Base-by-base conservation (phyloP, 2,113 vertebrate genomes). In the Petrocephalus microphthalmus region DNA sequence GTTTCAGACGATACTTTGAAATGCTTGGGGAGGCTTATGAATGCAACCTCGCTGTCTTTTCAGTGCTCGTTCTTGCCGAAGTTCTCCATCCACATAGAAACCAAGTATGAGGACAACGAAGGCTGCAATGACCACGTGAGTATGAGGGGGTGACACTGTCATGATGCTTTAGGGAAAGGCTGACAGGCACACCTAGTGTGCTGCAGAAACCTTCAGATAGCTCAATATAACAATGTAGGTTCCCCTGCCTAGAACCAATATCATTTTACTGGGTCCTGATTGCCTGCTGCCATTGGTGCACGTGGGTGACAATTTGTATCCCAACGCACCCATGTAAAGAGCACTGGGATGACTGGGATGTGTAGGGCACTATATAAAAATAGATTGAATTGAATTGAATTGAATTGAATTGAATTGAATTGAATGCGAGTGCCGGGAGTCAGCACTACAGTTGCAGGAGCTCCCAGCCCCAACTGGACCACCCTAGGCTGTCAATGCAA, bases 51-150 rank as follows among this genome's bases (percentile, higher is more conserved):
- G 22, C 47, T 88, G 52, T 71, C 91, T 54, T 94, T 93, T 20
- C 91, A 98, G 97, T 98, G 97, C 86, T 98, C 97, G 6, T 98
- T 97, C 92, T 94, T 98, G 94, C 97, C 97, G 51, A 98, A 98
- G 92, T 98, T 98, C 94, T 97, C 97, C 95, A 97, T 98, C 91
- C 97, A 98, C 25, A 97, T 98, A 96, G 97, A 98, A 93, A 98
- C 97, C 71, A 97, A 98, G 91, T 98, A 98, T 0, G 97, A 98
- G 90, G 97, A 98, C 95, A 98, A 98, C 95, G 97, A 97, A 92
- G 97, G 97, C 89, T 94, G 94, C 92, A 98, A 97, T 47, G 94
- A 97, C 93, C 94, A 95, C 20, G 97, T 98, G 92, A 96, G 97
- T 97, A 94, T 45, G 25, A 54, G 42, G 54, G 33, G 25, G 71